phyloP scores from a whole-genome alignment of 2,797 vertebrate genomes.

The Novumbra hubbsi region DNA sequence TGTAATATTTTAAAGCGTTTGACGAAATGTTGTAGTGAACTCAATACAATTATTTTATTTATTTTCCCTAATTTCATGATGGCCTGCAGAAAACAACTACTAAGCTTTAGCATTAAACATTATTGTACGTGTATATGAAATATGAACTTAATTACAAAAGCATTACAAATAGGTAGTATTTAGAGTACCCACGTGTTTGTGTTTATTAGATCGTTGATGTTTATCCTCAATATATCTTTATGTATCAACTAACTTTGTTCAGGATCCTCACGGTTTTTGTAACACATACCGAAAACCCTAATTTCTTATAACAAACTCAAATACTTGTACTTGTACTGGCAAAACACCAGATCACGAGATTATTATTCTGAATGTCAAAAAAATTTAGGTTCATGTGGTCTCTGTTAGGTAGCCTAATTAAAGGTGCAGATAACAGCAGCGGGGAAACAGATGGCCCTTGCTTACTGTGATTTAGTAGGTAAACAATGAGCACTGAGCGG shows the following conservation, averaged over 20 bases:
- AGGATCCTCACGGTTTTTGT: background rate
- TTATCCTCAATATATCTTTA: background rate
- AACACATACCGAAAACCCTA: constrained; percentile 26
- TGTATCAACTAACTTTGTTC: background rate
- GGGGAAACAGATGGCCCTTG: constrained; percentile 99
- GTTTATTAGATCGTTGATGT: background rate
- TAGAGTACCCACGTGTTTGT: background rate
- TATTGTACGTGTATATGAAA: no score
- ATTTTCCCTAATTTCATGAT: background rate
- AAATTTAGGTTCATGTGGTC: constrained; percentile 99
- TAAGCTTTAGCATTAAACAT: background rate
- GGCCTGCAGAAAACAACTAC: background rate
- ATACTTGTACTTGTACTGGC: constrained; percentile 37
- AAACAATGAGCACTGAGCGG: constrained; percentile 89
- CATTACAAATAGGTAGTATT: no score
- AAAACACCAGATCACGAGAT: constrained; percentile 84
- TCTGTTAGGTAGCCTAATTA: constrained; percentile 99
- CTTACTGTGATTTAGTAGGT: constrained; percentile 95
- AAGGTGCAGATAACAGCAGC: constrained; percentile 92
- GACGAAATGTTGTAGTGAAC: background rate
- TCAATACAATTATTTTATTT: background rate
- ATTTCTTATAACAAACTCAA: constrained; percentile 34
- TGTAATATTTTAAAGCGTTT: background rate
- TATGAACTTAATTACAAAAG: no score
- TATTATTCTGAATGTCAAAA: constrained; percentile 99